phyloP scores from a whole-genome alignment of 35 echinoderm and acorn worm genomes.

The Anneissia japonica region DNA sequence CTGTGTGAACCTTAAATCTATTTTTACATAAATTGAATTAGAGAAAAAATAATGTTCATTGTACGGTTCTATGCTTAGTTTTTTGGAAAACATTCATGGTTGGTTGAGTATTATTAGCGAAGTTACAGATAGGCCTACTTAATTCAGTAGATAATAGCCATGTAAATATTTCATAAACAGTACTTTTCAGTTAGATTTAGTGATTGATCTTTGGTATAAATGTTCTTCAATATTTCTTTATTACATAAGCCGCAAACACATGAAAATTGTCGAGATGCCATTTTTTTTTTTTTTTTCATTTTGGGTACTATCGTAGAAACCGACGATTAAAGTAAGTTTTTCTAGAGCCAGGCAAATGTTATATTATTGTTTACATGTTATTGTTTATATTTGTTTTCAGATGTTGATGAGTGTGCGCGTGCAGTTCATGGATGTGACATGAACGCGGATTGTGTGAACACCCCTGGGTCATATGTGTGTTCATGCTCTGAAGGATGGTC shows the following conservation, averaged over 20 bases:
- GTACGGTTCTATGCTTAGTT: too few relatives aligned
- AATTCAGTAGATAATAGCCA: too few relatives aligned
- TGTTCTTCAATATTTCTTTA: neutral
- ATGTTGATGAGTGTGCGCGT: slow-evolving; percentile 28
- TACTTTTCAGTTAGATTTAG: too few relatives aligned
- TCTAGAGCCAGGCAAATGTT: too few relatives aligned
- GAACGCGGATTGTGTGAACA: slow-evolving; percentile 17
- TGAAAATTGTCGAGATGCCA: neutral
- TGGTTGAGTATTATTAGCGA: too few relatives aligned
- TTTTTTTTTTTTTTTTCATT: neutral
- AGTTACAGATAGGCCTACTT: too few relatives aligned
- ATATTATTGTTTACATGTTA: neutral
- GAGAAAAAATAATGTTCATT: too few relatives aligned
- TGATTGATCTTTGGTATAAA: neutral
- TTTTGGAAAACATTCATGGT: too few relatives aligned
- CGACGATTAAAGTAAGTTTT: neutral
- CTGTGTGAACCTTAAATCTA: too few relatives aligned
- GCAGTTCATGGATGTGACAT: slow-evolving; percentile 10
- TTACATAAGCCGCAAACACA: neutral
- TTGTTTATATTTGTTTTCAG: slow-evolving; percentile 4
- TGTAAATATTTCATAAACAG: too few relatives aligned
- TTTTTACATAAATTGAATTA: too few relatives aligned
- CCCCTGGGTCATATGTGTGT: slow-evolving; percentile 10
- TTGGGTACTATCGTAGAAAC: neutral
- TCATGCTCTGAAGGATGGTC: slow-evolving; percentile 23